Evolutionary conservation across 2,888 invertebrate genomes (phyloP).

Genomic region (Ectobius pallidus): DNA sequence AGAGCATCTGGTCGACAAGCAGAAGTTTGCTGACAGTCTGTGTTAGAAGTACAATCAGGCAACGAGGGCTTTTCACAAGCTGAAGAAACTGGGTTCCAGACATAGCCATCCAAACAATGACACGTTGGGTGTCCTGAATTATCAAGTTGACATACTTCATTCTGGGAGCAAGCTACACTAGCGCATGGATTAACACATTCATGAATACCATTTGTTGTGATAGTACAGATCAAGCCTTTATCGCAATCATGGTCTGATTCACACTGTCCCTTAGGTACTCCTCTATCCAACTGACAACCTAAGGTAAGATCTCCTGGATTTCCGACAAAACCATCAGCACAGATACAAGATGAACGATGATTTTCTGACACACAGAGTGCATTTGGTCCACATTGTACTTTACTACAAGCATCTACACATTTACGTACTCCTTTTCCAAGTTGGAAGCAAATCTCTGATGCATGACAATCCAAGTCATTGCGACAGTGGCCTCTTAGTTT

Average conservation of each 20-base stretch:
- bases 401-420: conserved; percentile 86
- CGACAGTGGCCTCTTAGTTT: conserved; percentile 75
- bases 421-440: conserved; percentile 72
- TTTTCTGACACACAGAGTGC: conserved; percentile 84
- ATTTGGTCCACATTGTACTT: conserved; percentile 89
- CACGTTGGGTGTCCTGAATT: conserved; percentile 73
- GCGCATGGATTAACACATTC: conserved; percentile 81
- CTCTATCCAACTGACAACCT: conserved; percentile 77
- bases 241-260: conserved; percentile 73
- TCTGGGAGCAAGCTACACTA: conserved; percentile 79
- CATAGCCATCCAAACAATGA: conserved; percentile 76
- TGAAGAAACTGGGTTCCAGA: conserved; percentile 84
- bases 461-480: conserved; percentile 81
- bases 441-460: conserved; percentile 88
- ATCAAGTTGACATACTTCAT: conserved; percentile 79
- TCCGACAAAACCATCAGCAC: conserved; percentile 80
- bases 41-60: conserved; percentile 75
- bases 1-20: conserved; percentile 84
- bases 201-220: conserved; percentile 65
- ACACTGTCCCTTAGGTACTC: conserved; percentile 66
- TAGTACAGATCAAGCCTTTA: conserved; percentile 71
- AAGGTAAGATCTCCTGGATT: conserved; percentile 79
- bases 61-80: conserved; percentile 86
- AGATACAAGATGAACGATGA: conserved; percentile 86
- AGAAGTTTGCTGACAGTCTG: conserved; percentile 71